Evolutionary conservation across 2,797 vertebrate species (phyloP).

Genomic region (Girardinus metallicus): DNA sequence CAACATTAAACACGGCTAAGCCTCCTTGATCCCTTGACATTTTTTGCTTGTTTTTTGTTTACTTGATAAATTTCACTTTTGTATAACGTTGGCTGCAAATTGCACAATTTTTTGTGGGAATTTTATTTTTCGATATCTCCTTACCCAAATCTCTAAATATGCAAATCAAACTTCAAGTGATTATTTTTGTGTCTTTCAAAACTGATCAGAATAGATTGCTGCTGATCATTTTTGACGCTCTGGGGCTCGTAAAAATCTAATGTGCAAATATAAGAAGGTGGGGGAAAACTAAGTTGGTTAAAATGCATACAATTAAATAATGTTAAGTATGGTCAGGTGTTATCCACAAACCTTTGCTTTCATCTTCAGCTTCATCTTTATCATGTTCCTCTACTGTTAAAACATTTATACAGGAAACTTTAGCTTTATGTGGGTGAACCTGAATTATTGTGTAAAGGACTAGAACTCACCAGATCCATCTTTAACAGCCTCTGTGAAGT

Average conservation of each 20-base stretch:
- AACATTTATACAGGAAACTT: slow-evolving; percentile 23
- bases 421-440: not conserved
- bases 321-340: not conserved
- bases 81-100: not conserved
- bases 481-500: slow-evolving; percentile 59
- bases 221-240: not conserved
- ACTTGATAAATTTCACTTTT: not conserved
- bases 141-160: no score
- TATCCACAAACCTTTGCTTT: slow-evolving; percentile 45
- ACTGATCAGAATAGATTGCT: not conserved
- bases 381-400: slow-evolving; percentile 46
- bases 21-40: not conserved
- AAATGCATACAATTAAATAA: not conserved
- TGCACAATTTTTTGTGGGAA: not conserved
- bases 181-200: no score
- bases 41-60: not conserved
- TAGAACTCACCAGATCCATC: slow-evolving; percentile 61
- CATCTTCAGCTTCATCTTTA: slow-evolving; percentile 6
- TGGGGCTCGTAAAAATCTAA: not conserved
- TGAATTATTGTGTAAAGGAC: not conserved
- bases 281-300: not conserved
- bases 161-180: not conserved
- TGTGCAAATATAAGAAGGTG: not conserved
- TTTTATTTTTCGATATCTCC: not conserved
- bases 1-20: slow-evolving; percentile 4